Evolutionary conservation across 2,888 invertebrate genomes (phyloP), one percentile per base, ranked within the genome.

Genomic region (Nowickia ferox): DNA sequence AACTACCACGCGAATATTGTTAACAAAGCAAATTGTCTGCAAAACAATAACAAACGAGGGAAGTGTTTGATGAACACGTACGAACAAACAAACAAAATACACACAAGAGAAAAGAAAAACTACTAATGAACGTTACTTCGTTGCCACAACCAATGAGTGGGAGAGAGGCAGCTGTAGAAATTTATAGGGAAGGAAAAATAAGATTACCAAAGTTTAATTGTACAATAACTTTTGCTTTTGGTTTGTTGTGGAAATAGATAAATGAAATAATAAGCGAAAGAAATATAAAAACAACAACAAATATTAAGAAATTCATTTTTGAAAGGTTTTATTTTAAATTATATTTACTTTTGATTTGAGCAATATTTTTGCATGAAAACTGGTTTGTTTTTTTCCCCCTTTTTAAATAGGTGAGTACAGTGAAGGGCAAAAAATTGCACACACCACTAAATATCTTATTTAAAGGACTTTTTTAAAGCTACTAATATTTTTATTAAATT

Each of bases 1-100:
- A 87, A 66, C 77, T 87, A 72, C 8, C 87, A 89, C 89, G 90
- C 90, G 90, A 90, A 90, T 88, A 9, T 87, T 77, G 86, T 87
- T 87, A 89, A 86, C 88, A 88, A 89, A 88, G 86, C 83, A 80
- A 87, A 72, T 81, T 61, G 87, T 88, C 87, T 87, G 65, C 46
- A 90, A 88, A 89, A 83, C 87, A 88, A 87, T 80, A 88, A 66
- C 68, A 84, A 72, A 63, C 15, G 81, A 42, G 75, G 57, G 51
- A 77, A 80, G 71, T 68, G 63, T 72, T 55, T 74, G 57, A 42
- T 53, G 63, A 76, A 71, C 38, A 55, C 30, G 30, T 6, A 30
- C 30, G 30, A 30, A 30, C 15, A 63, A 42, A 65, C 22, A 69
- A 55, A 59, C 11, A 38, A 19, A 63, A 51, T 61, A 48, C 9